Base-by-base conservation (phyloP, 1,140 invertebrate genomes). In the Drosophila bocki region DNA sequence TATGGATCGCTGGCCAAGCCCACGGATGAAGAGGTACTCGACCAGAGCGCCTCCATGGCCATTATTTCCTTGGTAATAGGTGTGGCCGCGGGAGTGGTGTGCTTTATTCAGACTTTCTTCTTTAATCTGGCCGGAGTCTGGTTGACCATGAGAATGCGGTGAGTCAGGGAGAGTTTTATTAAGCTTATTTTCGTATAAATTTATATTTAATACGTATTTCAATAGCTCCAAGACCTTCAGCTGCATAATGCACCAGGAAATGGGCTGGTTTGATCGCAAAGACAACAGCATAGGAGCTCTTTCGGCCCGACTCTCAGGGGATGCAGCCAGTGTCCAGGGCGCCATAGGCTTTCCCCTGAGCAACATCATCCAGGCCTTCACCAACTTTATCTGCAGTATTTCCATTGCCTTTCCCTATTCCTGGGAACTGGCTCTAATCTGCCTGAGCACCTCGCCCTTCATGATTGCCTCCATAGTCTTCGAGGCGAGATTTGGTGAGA, bases 261-360 rank as follows among this genome's bases (percentile, higher is more conserved):
- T 97, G 78, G 96, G 94, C 1, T 98, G 95, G 95, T 98, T 95
- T 84, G 97, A 98, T 91, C 94, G 95, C 53, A 95, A 96, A 50
- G 93, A 93, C 7, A 97, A 98, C 86, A 96, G 95, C 42, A 96
- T 97, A 4, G 97, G 97, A 1, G 95, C 96, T 0, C 91, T 98
- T 0, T 97, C 96, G 75, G 95, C 96, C 3, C 94, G 96, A 44
- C 92, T 98, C 2, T 95, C 97, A 13, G 95, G 95, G 6, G 97
- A 98, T 91, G 96, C 97, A 1, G 95, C 96, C 0, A 95, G 95
- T 63, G 95, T 98, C 1, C 97, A 98, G 93, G 97, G 96, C 19
- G 97, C 97, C 0, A 97, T 97, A 1, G 97, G 97, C 0, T 95
- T 96, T 54, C 94, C 97, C n/a, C 93, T 98, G 3, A 97, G 97